Conservation (phyloP, 2,113 vertebrate species). For the Nannospalax galili region DNA sequence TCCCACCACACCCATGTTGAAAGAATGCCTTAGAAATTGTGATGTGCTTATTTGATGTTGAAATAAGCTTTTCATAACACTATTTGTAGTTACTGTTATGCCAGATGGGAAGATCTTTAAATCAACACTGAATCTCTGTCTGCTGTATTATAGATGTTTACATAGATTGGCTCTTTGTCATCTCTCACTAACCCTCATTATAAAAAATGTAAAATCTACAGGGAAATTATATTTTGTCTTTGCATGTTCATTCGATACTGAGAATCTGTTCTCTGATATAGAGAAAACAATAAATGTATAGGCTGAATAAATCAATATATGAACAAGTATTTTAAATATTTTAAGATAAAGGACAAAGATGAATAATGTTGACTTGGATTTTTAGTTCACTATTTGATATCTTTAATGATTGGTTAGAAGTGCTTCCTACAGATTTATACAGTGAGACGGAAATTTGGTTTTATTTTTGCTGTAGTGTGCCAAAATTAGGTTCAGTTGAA, state of each 20-base stretch:
- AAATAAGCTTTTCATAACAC: background rate
- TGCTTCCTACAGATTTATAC: background rate
- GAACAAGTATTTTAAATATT: slow-evolving; percentile 17
- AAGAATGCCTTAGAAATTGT: background rate
- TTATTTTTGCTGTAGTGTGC: background rate
- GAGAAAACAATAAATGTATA: background rate
- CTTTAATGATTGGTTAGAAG: background rate
- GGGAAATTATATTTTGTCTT: background rate
- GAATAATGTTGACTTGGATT: background rate
- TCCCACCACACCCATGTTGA: background rate
- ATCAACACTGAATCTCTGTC: slow-evolving; percentile 1
- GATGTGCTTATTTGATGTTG: background rate
- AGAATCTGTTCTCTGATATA: background rate
- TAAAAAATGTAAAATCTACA: background rate
- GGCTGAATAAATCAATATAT: background rate
- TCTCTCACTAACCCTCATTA: background rate
- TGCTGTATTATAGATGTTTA: background rate
- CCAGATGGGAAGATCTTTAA: slow-evolving; percentile 29
- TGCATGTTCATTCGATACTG: background rate
- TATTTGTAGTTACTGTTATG: background rate
- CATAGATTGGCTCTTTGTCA: background rate
- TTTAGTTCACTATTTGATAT: background rate
- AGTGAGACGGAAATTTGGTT: background rate
- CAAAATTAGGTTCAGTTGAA: background rate
- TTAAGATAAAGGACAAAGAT: slow-evolving; percentile 5